These are phyloP conservation scores for Araneus ventricosus DNA, from an alignment of 1,140 invertebrate genomes.

Conservation along the genomic window DNA sequence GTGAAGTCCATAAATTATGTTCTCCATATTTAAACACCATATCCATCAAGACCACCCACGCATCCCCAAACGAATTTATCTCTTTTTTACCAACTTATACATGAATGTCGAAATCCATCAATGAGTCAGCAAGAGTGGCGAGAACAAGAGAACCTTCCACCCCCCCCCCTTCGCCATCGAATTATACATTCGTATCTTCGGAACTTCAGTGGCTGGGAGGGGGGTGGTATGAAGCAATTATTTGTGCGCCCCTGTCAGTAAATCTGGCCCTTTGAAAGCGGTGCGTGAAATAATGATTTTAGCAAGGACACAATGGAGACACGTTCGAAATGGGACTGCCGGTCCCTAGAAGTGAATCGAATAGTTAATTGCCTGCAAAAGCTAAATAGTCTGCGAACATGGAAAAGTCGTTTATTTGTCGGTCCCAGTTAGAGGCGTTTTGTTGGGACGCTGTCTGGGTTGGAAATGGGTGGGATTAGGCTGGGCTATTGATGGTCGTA, in stretches of 20 bases:
- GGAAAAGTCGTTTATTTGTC: conserved; percentile 54
- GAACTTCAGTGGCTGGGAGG: not conserved
- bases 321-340: conserved; percentile 1
- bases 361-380: conserved; percentile 52
- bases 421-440: not conserved
- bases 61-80: not conserved
- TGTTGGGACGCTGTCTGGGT: not conserved
- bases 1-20: not conserved
- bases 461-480: not conserved
- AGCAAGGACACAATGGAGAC: not conserved
- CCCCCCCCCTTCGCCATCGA: not conserved
- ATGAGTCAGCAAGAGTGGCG: not conserved
- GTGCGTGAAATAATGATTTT: conserved; percentile 51
- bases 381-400: conserved; percentile 40
- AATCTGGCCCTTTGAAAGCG: not conserved
- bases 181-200: not conserved
- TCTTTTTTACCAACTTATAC: not conserved
- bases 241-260: conserved; percentile 25
- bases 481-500: not conserved
- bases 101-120: not conserved
- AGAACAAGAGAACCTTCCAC: not conserved
- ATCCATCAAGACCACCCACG: not conserved
- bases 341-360: not conserved
- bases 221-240: conserved; percentile 32
- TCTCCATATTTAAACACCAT: not conserved